Percentiles rank a stretch among this genome's conserved stretches.
Evolutionary conservation across 2,888 invertebrate genomes (phyloP).

Genomic region (Chaitophorus viminalis): DNA sequence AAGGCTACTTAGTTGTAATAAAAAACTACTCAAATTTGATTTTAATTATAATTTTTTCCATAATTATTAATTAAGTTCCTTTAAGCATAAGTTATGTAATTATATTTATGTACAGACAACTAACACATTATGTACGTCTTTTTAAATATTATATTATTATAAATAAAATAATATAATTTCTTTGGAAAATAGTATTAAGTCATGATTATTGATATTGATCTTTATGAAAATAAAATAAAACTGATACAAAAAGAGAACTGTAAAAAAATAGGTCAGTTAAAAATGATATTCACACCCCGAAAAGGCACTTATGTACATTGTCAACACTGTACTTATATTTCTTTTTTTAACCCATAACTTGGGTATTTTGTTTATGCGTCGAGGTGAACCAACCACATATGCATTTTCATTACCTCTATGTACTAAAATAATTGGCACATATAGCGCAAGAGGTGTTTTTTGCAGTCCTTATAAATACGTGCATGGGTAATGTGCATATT

Average conservation of each 20-base stretch:
- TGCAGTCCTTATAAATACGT: background rate
- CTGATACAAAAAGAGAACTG: background rate
- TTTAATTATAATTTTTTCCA: background rate
- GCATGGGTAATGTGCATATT: too few species aligned
- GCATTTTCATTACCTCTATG: slow-evolving; percentile 2
- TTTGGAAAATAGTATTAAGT: background rate
- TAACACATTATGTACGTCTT: too few species aligned
- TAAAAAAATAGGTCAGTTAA: slow-evolving; percentile 5
- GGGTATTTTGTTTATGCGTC: background rate
- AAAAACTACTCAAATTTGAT: background rate
- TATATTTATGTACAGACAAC: too few species aligned
- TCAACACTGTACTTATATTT: background rate
- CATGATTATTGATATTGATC: background rate
- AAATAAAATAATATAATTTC: background rate
- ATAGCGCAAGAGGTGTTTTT: background rate
- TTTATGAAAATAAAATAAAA: background rate
- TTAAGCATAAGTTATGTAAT: too few species aligned
- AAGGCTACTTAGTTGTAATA: too few species aligned
- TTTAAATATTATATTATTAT: too few species aligned
- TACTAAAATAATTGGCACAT: background rate
- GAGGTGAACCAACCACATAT: background rate
- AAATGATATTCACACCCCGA: slow-evolving; percentile 6
- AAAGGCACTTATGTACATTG: background rate
- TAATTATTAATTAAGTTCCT: too few species aligned
- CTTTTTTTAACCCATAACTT: background rate